These are phyloP conservation scores for Tetheella fluctuosa DNA, from an alignment of 2,888 invertebrate genomes.

Conservation along the genomic window DNA sequence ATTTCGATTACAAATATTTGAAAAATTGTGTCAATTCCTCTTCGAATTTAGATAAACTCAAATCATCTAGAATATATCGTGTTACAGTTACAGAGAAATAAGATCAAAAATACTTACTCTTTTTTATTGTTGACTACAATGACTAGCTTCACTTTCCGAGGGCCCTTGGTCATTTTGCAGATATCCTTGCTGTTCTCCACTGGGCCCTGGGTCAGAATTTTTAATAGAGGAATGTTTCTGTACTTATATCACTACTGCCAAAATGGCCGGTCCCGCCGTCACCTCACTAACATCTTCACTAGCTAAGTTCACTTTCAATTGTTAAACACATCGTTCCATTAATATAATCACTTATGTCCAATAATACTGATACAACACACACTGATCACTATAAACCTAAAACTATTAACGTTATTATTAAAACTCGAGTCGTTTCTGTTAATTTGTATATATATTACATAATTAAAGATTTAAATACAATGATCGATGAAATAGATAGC, in stretches of 20 bases:
- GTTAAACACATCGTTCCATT: conserved; percentile 52
- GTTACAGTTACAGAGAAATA: conserved; percentile 8
- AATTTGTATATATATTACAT: conserved; percentile 34
- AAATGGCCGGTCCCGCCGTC: conserved; percentile 59
- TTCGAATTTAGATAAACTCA: too few relatives aligned
- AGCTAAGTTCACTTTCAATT: conserved; percentile 50
- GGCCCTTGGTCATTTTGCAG: conserved; percentile 85
- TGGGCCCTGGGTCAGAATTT: conserved; percentile 80
- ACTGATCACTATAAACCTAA: conserved; percentile 47
- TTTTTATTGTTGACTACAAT: conserved; percentile 85
- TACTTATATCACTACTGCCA: conserved; percentile 62
- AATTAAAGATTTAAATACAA: conserved; percentile 46
- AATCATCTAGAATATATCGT: not conserved
- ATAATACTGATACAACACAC: conserved; percentile 57
- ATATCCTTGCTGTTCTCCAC: conserved; percentile 71
- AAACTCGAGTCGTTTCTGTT: conserved; percentile 50
- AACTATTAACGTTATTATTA: conserved; percentile 34
- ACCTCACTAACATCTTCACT: conserved; percentile 73
- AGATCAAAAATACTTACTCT: conserved; percentile 71
- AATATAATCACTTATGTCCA: conserved; percentile 52
- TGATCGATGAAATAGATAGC: conserved; percentile 53
- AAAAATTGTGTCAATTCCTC: not conserved
- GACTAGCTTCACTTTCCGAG: conserved; percentile 84
- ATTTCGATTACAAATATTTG: not conserved
- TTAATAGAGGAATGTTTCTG: conserved; percentile 81